Percentiles rank a stretch among this genome's conserved stretches.
phyloP scores from a whole-genome alignment of 1,140 invertebrate species.

The Reticulitermes speratus region DNA sequence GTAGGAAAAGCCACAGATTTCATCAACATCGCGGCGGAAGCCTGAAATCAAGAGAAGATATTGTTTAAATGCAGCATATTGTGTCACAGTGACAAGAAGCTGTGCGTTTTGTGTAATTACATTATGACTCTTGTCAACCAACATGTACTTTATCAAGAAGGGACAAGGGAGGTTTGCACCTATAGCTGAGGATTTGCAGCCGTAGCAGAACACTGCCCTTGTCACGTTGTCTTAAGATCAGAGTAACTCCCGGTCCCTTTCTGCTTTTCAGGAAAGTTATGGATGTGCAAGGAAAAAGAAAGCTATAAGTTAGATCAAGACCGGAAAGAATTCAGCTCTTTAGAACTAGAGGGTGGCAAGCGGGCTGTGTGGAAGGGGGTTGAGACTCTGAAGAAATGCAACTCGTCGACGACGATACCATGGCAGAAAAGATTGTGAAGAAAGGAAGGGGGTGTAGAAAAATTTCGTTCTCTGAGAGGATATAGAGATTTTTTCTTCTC shows the following conservation, averaged over 20 bases:
- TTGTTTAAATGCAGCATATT: too few relatives aligned
- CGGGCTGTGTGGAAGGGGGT: not conserved
- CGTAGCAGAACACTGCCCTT: too few relatives aligned
- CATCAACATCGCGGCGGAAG: too few relatives aligned
- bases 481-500: constrained; percentile 23
- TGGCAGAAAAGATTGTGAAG: constrained; percentile 24
- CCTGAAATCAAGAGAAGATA: too few relatives aligned
- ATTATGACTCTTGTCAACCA: too few relatives aligned
- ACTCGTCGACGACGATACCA: not conserved
- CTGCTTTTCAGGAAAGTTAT: not conserved
- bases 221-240: not conserved
- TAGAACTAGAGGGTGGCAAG: constrained; percentile 24
- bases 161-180: too few relatives aligned
- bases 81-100: too few relatives aligned
- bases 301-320: constrained; percentile 26
- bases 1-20: too few relatives aligned
- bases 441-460: constrained; percentile 25
- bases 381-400: constrained; percentile 21
- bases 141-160: too few relatives aligned
- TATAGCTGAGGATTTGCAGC: too few relatives aligned
- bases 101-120: too few relatives aligned
- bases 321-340: constrained; percentile 29
- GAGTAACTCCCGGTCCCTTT: not conserved
- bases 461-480: constrained; percentile 23
- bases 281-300: constrained; percentile 25